A percentile compares a stretch with the other conserved stretches of the same genome.
phyloP scores from a whole-genome alignment of 2,113 vertebrate genomes.

The Rhynchomys soricoides region DNA sequence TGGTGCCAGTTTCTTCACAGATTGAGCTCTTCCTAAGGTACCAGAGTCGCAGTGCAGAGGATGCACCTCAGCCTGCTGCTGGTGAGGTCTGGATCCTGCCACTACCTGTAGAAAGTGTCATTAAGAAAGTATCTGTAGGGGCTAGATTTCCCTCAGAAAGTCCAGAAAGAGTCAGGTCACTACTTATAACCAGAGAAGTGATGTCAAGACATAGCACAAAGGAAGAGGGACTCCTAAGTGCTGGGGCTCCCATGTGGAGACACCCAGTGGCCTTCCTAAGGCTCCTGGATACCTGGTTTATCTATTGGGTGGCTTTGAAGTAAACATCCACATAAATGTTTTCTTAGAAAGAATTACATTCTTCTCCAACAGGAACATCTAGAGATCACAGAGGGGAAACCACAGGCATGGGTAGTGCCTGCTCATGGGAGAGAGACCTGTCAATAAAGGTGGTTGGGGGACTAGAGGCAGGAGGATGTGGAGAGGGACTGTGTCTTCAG shows the following conservation, averaged over 20 bases:
- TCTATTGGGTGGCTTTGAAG: not conserved
- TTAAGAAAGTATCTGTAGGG: not conserved
- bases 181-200: not conserved
- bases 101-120: not conserved
- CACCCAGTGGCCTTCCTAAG: not conserved
- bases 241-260: accelerated
- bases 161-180: not conserved
- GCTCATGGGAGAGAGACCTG: not conserved
- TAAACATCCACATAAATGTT: not conserved
- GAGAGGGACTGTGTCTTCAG: not conserved
- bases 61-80: not conserved
- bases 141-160: not conserved
- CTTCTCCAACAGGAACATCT: not conserved
- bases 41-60: not conserved
- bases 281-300: not conserved
- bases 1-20: accelerated
- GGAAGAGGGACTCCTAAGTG: accelerated
- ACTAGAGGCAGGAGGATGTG: not conserved
- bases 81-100: not conserved
- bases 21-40: not conserved
- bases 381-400: not conserved
- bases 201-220: not conserved
- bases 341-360: not conserved
- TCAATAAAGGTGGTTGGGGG: no score
- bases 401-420: not conserved